Conservation (phyloP, 92 coral and sea anemone species). For the Scolanthus callimorphus region DNA sequence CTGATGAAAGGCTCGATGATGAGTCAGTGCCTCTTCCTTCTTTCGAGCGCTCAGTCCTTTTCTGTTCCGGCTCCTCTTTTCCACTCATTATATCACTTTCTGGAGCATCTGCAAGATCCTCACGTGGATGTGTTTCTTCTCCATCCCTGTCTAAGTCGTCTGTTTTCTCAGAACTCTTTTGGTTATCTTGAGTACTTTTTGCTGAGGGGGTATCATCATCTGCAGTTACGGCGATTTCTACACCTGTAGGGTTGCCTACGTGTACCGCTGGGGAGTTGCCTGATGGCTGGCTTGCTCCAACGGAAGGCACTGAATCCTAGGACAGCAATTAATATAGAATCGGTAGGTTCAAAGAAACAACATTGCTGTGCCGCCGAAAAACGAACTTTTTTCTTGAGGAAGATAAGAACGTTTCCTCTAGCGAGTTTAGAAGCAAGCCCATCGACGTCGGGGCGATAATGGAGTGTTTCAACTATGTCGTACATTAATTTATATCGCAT, state of each 20-base stretch:
- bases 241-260: neutral
- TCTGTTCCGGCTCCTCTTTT: neutral
- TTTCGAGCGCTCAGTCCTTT: neutral
- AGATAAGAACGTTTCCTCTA: no score
- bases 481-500: no score
- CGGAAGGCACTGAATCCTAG: neutral
- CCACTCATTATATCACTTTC: neutral
- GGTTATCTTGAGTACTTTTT: neutral
- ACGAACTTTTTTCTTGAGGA: no score
- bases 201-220: neutral
- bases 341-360: no score
- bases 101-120: neutral
- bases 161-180: neutral
- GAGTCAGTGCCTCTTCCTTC: constrained; percentile 5
- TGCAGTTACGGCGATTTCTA: neutral
- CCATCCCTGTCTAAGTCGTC: neutral
- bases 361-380: no score
- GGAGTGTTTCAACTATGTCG: no score
- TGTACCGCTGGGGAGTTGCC: constrained; percentile 1
- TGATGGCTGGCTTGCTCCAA: neutral
- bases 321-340: no score
- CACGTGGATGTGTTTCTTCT: neutral
- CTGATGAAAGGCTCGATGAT: neutral
- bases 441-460: no score
- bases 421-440: no score